These are phyloP conservation scores for Heteromurus nitidus DNA, from an alignment of 2,888 invertebrate species.

Conservation along the genomic window DNA sequence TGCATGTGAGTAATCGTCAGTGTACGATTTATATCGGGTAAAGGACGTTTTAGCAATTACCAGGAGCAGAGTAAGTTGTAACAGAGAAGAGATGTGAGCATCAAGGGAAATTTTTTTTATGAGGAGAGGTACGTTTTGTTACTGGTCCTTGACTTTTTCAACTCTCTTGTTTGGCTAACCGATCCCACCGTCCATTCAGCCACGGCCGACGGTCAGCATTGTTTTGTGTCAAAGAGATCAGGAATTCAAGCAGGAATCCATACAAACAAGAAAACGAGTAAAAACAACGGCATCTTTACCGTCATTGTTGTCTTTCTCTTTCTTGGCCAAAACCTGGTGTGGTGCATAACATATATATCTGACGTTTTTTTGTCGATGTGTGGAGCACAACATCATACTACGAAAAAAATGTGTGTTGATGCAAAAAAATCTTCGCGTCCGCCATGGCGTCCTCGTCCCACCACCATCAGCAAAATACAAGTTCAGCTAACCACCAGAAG, in stretches of 20 bases:
- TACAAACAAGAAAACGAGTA: constrained; percentile 19
- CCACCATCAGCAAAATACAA: constrained; percentile 60
- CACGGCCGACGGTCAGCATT: constrained; percentile 34
- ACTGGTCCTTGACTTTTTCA: constrained; percentile 53
- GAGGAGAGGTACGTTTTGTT: too few relatives aligned
- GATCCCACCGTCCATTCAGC: background rate
- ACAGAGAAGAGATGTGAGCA: too few relatives aligned
- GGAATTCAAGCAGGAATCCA: constrained; percentile 41
- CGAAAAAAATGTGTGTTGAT: background rate
- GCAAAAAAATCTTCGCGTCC: constrained; percentile 40
- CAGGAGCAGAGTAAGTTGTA: too few relatives aligned
- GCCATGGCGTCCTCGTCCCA: constrained; percentile 63
- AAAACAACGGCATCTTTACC: constrained; percentile 53
- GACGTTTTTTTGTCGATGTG: too few relatives aligned
- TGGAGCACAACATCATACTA: too few relatives aligned
- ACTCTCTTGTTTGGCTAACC: constrained; percentile 21
- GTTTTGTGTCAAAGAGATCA: constrained; percentile 55
- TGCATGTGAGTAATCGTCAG: constrained; percentile 52
- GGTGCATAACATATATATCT: too few relatives aligned
- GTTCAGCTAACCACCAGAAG: constrained; percentile 34
- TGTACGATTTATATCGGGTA: background rate
- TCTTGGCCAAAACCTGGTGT: background rate
- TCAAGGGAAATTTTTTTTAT: too few relatives aligned
- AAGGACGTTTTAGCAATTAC: too few relatives aligned
- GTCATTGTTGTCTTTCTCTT: constrained; percentile 31